Conservation (phyloP, 2,797 vertebrate species). For the Melanotaenia pygmaea region DNA sequence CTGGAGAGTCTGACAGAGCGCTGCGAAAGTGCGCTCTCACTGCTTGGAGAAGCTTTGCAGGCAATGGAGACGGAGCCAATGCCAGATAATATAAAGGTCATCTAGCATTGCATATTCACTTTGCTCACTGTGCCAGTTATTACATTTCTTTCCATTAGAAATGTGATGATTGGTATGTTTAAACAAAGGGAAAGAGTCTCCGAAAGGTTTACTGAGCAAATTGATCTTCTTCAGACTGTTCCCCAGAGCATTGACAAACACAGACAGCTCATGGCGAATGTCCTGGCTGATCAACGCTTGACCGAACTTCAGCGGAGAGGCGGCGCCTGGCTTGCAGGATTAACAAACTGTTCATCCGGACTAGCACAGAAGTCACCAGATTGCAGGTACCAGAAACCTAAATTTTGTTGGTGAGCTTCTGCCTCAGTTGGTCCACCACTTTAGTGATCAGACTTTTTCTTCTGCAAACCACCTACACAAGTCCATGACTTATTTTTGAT, state of each 20-base stretch:
- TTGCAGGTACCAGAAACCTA: slow-evolving; percentile 82
- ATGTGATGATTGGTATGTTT: not conserved
- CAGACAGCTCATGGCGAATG: slow-evolving; percentile 85
- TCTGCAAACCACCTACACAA: not conserved
- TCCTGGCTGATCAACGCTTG: slow-evolving; percentile 87
- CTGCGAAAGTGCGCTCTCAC: slow-evolving; percentile 81
- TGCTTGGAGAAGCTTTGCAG: slow-evolving; percentile 80
- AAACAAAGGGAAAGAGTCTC: not conserved
- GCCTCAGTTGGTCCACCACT: not conserved
- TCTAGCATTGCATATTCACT: not conserved
- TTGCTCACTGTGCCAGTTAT: not conserved
- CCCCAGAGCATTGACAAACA: slow-evolving; percentile 83
- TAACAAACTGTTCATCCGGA: slow-evolving; percentile 77
- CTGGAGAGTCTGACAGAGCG: slow-evolving; percentile 82
- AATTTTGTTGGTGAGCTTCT: not conserved
- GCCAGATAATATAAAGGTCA: slow-evolving; percentile 80
- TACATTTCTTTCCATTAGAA: not conserved
- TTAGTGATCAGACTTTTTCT: not conserved
- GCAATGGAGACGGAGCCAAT: slow-evolving; percentile 79
- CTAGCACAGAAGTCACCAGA: slow-evolving; percentile 83
- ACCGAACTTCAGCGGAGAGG: slow-evolving; percentile 88
- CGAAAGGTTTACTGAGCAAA: not conserved
- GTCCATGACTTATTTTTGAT: not conserved
- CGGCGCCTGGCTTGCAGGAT: slow-evolving; percentile 88
- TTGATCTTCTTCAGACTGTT: slow-evolving; percentile 73